phyloP scores from a whole-genome alignment of 2,888 invertebrate species.

The Drosophila aldrichi region DNA sequence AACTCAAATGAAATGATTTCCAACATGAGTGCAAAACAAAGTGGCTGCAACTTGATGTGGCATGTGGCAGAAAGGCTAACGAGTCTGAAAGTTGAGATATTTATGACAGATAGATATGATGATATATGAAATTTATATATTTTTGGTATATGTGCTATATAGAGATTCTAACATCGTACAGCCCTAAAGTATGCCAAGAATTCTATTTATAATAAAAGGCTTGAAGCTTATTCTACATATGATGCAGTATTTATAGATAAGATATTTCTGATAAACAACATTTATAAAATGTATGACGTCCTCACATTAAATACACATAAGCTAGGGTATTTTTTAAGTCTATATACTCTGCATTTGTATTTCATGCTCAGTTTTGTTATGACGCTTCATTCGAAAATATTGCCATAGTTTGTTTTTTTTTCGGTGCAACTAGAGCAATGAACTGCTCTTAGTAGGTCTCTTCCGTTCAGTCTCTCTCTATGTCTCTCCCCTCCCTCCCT shows the following conservation, averaged over 20 bases:
- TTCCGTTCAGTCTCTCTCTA: not conserved
- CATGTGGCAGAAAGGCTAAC: slow-evolving; percentile 13
- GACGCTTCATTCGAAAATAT: slow-evolving; percentile 30
- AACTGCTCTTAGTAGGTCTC: slow-evolving; percentile 48
- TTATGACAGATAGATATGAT: not conserved
- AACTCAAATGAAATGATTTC: not conserved
- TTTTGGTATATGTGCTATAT: not conserved
- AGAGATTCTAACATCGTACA: not conserved
- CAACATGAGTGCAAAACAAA: slow-evolving; percentile 39
- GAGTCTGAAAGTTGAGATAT: not conserved
- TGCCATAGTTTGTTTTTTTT: slow-evolving; percentile 17
- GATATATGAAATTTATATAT: no score
- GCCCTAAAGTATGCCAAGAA: slow-evolving; percentile 11
- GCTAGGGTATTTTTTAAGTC: slow-evolving; percentile 24
- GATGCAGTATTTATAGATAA: not conserved
- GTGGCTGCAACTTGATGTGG: slow-evolving; percentile 18
- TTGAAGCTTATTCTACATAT: not conserved
- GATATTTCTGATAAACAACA: no score
- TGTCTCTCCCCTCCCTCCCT: not conserved
- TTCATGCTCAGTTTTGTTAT: slow-evolving; percentile 26
- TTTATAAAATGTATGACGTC: no score
- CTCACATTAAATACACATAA: not conserved
- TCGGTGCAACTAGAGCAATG: slow-evolving; percentile 61
- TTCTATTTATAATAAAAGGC: not conserved
- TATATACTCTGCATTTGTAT: not conserved